Evolutionary conservation across 2,888 invertebrate genomes (phyloP).

Genomic region (Chrysomela aeneicollis): DNA sequence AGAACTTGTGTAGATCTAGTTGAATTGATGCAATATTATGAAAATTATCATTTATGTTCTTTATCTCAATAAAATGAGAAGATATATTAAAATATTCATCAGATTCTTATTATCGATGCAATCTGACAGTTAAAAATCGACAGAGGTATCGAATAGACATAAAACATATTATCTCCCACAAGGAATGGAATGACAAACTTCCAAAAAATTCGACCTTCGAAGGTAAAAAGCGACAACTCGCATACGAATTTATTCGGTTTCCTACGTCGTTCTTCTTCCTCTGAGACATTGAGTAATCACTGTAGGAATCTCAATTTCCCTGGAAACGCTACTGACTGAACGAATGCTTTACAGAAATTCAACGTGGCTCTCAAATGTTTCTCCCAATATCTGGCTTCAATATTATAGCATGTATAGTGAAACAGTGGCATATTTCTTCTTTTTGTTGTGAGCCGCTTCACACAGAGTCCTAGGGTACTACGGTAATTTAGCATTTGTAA

Average conservation of each 20-base stretch:
- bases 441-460: too few species aligned
- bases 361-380: background rate
- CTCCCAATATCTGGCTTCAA: background rate
- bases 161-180: background rate
- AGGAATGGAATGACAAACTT: background rate
- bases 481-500: too few species aligned
- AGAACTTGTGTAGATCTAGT: too few species aligned
- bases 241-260: background rate
- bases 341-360: background rate
- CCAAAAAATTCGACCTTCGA: background rate
- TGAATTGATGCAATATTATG: too few species aligned
- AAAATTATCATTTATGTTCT: too few species aligned
- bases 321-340: background rate
- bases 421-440: background rate
- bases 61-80: too few species aligned
- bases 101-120: background rate
- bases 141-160: background rate
- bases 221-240: background rate
- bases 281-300: conserved; percentile 7
- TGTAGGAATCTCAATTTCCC: background rate
- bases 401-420: background rate
- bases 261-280: background rate
- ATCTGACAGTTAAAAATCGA: background rate
- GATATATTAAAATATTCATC: too few species aligned
- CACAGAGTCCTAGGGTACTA: too few species aligned